These are phyloP conservation scores for Herpetotheres cachinnans DNA, from an alignment of 2,113 vertebrate species.

Conservation along the genomic window DNA sequence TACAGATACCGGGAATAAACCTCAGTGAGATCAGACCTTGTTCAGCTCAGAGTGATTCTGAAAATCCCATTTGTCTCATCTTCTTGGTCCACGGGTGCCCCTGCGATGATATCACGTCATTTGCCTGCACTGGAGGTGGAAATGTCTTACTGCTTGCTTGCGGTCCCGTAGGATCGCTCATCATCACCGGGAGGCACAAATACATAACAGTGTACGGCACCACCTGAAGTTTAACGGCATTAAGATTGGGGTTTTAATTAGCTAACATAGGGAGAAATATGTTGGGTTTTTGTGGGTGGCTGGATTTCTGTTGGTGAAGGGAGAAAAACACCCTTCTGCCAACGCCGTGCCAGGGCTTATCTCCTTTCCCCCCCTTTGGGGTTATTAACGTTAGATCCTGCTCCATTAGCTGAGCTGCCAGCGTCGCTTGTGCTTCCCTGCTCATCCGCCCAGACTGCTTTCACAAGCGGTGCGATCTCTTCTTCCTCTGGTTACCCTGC, in stretches of 20 bases:
- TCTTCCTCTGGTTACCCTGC: neutral
- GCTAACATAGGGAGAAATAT: neutral
- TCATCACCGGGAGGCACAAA: neutral
- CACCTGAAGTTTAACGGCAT: neutral
- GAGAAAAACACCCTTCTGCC: neutral
- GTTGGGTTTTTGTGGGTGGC: neutral
- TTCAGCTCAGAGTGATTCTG: neutral
- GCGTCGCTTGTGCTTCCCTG: neutral
- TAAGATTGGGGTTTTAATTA: neutral
- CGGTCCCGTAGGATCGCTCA: neutral
- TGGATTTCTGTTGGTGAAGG: neutral
- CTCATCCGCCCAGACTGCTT: neutral
- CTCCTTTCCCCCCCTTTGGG: neutral
- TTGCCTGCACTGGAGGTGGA: neutral
- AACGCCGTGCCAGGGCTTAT: neutral
- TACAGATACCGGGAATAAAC: neutral
- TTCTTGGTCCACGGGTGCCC: rapidly evolving
- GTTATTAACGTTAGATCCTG: neutral
- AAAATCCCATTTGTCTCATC: neutral
- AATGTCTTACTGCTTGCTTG: neutral
- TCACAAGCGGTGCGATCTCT: neutral
- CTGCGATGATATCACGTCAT: neutral
- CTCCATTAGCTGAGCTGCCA: neutral
- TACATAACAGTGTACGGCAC: neutral
- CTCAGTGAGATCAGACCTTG: neutral